These are phyloP conservation scores for Chascanopsetta lugubris DNA, from an alignment of 2,113 vertebrate species.

Conservation along the genomic window DNA sequence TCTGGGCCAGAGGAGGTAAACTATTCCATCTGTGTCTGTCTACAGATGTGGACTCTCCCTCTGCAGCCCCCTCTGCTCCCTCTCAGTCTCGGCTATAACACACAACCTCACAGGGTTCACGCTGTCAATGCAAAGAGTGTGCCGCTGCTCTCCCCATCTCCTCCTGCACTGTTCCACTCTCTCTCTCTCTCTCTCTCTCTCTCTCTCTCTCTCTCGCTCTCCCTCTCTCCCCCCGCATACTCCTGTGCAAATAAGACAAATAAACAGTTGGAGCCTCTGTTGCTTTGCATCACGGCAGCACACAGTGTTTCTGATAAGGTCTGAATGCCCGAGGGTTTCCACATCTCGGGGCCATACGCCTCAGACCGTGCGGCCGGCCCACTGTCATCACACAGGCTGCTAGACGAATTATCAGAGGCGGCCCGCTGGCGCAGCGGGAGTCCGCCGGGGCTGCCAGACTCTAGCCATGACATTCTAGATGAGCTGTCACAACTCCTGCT, in stretches of 20 bases:
- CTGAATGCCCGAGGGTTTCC: constrained; percentile 53
- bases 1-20: constrained; percentile 82
- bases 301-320: constrained; percentile 62
- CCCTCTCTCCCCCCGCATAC: too few relatives aligned
- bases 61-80: constrained; percentile 25
- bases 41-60: constrained; percentile 62
- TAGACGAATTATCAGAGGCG: constrained; percentile 76
- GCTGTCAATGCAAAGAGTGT: constrained; percentile 31
- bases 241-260: constrained; percentile 68
- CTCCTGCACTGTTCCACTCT: too few relatives aligned
- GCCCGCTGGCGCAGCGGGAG: constrained; percentile 52
- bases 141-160: constrained; percentile 3
- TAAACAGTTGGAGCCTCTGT: constrained; percentile 67
- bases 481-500: constrained; percentile 72
- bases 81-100: constrained; percentile 30
- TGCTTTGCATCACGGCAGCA: constrained; percentile 48
- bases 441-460: constrained; percentile 61
- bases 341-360: constrained; percentile 32
- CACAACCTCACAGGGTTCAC: constrained; percentile 25
- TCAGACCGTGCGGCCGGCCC: constrained; percentile 57
- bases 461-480: constrained; percentile 73
- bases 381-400: constrained; percentile 75
- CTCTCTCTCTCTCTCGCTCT: too few relatives aligned
- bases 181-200: too few relatives aligned
- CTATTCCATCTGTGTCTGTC: constrained; percentile 84